Evolutionary conservation across 2,113 vertebrate species (phyloP).

Genomic region (Misgurnus mizolepis): DNA sequence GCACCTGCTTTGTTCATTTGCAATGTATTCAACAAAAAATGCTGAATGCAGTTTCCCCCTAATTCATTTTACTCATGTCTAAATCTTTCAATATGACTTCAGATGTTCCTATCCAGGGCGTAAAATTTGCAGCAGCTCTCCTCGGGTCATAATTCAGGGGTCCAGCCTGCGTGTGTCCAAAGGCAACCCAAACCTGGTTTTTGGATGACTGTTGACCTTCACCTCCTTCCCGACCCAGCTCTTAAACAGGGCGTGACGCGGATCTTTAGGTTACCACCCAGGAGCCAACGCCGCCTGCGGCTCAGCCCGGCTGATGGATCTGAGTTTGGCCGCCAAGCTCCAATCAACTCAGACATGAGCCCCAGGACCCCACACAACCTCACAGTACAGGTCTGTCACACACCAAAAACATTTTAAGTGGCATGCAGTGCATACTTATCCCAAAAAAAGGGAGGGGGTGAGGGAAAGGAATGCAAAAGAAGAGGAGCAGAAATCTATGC

Average conservation of each 20-base stretch:
- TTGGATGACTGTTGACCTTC: constrained; percentile 49
- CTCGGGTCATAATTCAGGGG: constrained; percentile 24
- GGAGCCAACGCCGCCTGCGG: constrained; percentile 41
- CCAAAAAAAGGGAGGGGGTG: too few relatives aligned
- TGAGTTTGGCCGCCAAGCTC: constrained; percentile 16
- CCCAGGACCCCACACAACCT: constrained; percentile 7
- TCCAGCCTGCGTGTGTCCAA: constrained; percentile 29
- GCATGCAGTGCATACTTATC: neutral
- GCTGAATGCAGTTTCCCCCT: too few relatives aligned
- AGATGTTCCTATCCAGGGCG: neutral
- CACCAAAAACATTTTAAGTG: constrained; percentile 19
- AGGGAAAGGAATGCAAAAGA: neutral
- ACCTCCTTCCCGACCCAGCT: constrained; percentile 36
- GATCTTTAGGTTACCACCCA: constrained; percentile 57
- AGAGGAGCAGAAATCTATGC: neutral
- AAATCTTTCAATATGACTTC: neutral
- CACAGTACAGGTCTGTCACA: constrained; percentile 11
- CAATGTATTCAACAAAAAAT: too few relatives aligned
- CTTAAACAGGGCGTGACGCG: constrained; percentile 47
- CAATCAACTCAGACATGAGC: constrained; percentile 27
- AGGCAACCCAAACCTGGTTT: constrained; percentile 45
- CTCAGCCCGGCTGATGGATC: constrained; percentile 40
- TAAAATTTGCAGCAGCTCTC: constrained; percentile 26
- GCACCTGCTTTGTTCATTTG: too few relatives aligned
- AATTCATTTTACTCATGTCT: neutral